Base-by-base conservation (phyloP, 2,113 vertebrate genomes). In the Pseudorhombus dupliciocellatus region DNA sequence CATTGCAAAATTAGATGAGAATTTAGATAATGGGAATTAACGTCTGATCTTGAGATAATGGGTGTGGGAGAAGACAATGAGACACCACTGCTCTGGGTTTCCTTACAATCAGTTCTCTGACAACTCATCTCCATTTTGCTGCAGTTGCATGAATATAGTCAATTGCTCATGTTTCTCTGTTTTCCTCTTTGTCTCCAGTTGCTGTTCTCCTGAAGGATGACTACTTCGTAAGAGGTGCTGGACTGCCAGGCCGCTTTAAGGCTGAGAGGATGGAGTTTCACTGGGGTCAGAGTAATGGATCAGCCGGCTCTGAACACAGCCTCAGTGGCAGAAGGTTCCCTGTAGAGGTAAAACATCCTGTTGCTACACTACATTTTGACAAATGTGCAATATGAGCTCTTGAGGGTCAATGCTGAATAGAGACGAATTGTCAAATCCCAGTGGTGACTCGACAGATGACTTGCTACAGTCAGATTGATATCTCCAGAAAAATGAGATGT, bases 221-320 rank as follows among this genome's bases (percentile, higher is more conserved):
- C 92, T 98, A 98, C 91, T 99, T 97, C 87, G 93, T 98, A 86
- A 95, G 96, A 7, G 98, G 97, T 3, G 97, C 97, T 0, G 97
- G 95, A 21, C 92, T 99, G 69, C 97, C 98, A 0, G 96, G 96
- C 48, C 95, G 97, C 88, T 98, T 99, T 94, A 99, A 98, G 90
- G 98, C 96, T 2, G 98, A 98, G 91, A 99, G 97, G 94, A 95
- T 99, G 84, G 97, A 99, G 86, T 99, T 99, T 91, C 98, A 99
- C 90, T 99, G 98, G 98, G 98, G 98, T 73, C 96, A 97, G 75
- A 97, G 92, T 91, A 97, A 97, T 22, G 96, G 95, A 67, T 98
- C 96, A 0, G 95, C 95, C 0, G 98, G 98, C 79, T 99, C 98
- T 0, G 98, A 99, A 40, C 98, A 99, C 94, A 97, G 98, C 86